Evolutionary conservation across 2,888 invertebrate species (phyloP), one percentile per base, ranked within the genome.

Genomic region (Marronus borbonicus): DNA sequence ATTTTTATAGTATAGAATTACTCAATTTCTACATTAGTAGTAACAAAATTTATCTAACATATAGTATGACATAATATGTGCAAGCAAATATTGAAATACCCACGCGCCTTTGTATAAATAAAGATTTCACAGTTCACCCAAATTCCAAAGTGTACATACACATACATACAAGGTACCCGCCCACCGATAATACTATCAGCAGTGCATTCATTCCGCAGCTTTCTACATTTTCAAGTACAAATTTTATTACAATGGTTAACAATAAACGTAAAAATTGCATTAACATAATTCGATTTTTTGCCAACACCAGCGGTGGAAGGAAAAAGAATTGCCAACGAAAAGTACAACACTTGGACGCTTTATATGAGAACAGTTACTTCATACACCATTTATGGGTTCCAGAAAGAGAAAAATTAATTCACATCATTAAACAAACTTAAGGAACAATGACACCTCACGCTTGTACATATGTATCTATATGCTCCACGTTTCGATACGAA

Each of bases 221-320:
- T 74, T 74, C 62, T 74, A 74, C 72, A 62, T 24, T 44, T 74
- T 44, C 49, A 62, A 55, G 72, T 62, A 60, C 60, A 44, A 49
- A 74, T 60, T 74, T 74, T 74, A 74, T 60, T 60, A 74, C 72
- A 74, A 74, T 60, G 60, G 44, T 3, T 17, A 20, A 44, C 60
- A 60, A 74, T 74, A 74, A 74, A 60, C 72, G 49, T 74, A 74
- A 74, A 74, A 60, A 60, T 62, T 44, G 44, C 72, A 74, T 74
- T 74, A 74, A 74, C 62, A 74, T 49, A 74, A 60, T 60, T 74
- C 60, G 58, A 44, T 49, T 62, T 49, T 44, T 74, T 49, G 60
- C 60, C 72, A 74, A 39, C 60, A 44, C 17, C 14, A 17, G n/a
- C 36, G 60, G 44, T 24, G 20, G 20, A 20, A 60, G 24, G 60